Evolutionary conservation across 2,888 invertebrate species (phyloP), one percentile per base, ranked within the genome.

Genomic region (Drosophila conformis): DNA sequence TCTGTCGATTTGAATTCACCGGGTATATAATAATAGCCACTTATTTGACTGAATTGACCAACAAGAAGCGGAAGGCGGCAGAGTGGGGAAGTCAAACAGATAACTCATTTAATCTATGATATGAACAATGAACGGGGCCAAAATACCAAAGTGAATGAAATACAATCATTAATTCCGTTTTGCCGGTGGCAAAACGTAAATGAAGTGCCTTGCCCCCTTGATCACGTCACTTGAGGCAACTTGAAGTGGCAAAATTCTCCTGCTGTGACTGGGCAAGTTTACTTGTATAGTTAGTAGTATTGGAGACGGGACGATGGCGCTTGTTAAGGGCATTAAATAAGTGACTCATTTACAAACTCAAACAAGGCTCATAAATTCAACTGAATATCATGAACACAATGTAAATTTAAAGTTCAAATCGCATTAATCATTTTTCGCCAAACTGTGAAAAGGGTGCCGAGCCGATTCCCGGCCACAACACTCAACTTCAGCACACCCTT

Each of bases 311-410:
- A 62, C 25, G 52, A 42, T 57, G 68, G 48, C 48, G 79, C 76
- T 75, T 86, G 87, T 86, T 80, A 76, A 78, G 73, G 71, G 81
- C 89, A 89, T 85, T 85, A 83, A 85, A 85, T 85, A 89, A 89
- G 84, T 87, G 89, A 89, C 84, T 85, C 84, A 89, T 89, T 89
- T 87, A 85, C 89, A 84, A 85, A 85, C 84, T 85, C 89, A 89
- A 85, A 85, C 84, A 87, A 84, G 82, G 89, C 89, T 81, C 89
- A 89, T 85, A 85, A 85, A 85, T 85, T 85, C 79, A 83, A 89
- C 75, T 76, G 81, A 85, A 85, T 85, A 87, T 85, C 89, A 89
- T 85, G 89, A 89, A 79, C 87, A 89, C 84, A 89, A 89, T 87
- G 84, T 85, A 85, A 89, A 85, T 89, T 89, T 85, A 79, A 85